phyloP scores from a whole-genome alignment of 2,888 invertebrate species.

The Trissolcus japonicus region DNA sequence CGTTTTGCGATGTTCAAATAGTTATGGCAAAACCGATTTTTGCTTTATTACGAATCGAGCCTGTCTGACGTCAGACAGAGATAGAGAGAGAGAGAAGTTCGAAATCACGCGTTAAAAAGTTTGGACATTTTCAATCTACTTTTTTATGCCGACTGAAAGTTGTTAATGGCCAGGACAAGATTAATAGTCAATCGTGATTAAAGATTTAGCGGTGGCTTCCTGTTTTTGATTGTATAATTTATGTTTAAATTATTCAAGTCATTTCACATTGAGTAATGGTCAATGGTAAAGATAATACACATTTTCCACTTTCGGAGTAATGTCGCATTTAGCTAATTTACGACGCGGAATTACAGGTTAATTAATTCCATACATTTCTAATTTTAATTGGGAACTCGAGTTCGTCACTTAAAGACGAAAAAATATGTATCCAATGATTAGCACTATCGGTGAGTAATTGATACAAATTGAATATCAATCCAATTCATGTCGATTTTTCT shows the following conservation, averaged over 20 bases:
- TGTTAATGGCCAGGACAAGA: conserved; percentile 46
- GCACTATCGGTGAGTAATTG: no score
- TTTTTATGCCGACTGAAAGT: conserved; percentile 43
- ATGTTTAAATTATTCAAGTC: conserved; percentile 49
- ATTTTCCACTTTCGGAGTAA: conserved; percentile 46
- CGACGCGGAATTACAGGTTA: conserved; percentile 21
- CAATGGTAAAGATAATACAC: conserved; percentile 46
- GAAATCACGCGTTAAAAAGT: conserved; percentile 40
- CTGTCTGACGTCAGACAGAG: no score
- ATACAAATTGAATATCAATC: no score
- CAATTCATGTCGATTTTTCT: no score
- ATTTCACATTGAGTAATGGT: conserved; percentile 49
- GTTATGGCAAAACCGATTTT: not conserved
- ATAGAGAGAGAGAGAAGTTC: not conserved
- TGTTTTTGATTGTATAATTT: conserved; percentile 51
- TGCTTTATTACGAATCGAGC: not conserved
- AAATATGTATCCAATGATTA: not conserved
- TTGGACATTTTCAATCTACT: conserved; percentile 36
- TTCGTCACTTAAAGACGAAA: not conserved
- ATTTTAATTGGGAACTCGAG: not conserved
- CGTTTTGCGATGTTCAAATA: not conserved
- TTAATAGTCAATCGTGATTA: conserved; percentile 44
- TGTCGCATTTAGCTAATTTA: conserved; percentile 42
- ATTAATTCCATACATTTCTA: conserved; percentile 18
- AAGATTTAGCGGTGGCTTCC: conserved; percentile 43